Evolutionary conservation across 2,888 invertebrate species (phyloP).

Genomic region (Camptogramma bilineatum): DNA sequence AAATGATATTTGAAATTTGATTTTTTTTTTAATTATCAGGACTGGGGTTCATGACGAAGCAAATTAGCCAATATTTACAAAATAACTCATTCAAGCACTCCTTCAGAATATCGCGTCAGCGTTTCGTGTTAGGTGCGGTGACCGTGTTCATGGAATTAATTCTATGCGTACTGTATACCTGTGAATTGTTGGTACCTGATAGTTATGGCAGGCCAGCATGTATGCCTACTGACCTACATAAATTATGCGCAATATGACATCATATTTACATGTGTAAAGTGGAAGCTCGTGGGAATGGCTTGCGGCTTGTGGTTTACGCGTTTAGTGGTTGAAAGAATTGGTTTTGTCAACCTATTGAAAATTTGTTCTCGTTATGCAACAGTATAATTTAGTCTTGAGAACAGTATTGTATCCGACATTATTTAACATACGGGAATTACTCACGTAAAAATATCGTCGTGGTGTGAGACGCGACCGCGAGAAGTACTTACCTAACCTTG

Average conservation of each 20-base stretch:
- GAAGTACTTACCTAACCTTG: too few species aligned
- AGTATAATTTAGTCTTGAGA: background rate
- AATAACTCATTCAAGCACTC: conserved; percentile 7
- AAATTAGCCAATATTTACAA: conserved; percentile 9
- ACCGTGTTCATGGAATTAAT: conserved; percentile 11
- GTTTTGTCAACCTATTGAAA: background rate
- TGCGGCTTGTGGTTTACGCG: conserved; percentile 1
- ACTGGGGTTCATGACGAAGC: background rate
- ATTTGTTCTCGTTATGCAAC: background rate
- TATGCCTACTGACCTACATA: conserved; percentile 37
- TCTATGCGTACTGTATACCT: conserved; percentile 10
- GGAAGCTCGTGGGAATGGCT: conserved; percentile 4
- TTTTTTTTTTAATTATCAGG: too few species aligned
- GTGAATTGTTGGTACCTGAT: conserved; percentile 27
- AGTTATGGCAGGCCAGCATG: conserved; percentile 15
- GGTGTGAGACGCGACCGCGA: too few species aligned
- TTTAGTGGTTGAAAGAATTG: background rate
- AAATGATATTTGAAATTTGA: too few species aligned
- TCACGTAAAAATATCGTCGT: too few species aligned
- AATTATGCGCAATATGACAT: conserved; percentile 37
- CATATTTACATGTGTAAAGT: conserved; percentile 16
- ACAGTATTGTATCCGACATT: background rate
- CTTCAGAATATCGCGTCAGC: conserved; percentile 30
- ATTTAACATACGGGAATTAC: too few species aligned
- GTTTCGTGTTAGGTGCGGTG: conserved; percentile 23